Conservation (phyloP, 2,113 vertebrate genomes). For the Todiramphus saurophagus region DNA sequence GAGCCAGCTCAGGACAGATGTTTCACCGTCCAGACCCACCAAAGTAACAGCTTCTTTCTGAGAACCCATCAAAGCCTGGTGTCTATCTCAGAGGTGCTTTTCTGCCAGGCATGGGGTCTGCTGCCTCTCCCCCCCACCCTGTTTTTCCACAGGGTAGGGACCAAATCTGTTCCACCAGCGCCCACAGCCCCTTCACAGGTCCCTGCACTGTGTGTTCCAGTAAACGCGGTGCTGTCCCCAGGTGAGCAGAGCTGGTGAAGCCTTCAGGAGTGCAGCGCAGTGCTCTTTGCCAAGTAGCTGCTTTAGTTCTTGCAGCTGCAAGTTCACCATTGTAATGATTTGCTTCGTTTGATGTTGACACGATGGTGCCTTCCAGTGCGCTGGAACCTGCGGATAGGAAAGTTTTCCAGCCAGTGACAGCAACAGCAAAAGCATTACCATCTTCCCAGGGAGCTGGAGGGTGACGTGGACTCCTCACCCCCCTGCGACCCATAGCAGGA, state of each 20-base stretch:
- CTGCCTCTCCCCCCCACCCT: neutral
- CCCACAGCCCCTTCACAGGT: neutral
- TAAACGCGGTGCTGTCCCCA: no score
- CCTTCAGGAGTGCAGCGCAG: neutral
- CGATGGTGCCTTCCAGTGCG: neutral
- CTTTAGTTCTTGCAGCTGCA: neutral
- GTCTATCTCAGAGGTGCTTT: neutral
- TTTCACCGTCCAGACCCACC: neutral
- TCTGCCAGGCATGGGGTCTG: neutral
- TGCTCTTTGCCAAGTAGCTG: neutral
- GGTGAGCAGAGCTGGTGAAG: neutral
- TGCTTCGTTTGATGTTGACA: neutral
- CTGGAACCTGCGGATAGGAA: neutral
- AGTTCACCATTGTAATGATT: neutral
- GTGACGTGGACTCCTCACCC: neutral
- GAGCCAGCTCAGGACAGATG: neutral
- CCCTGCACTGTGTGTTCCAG: accelerated
- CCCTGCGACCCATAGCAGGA: neutral
- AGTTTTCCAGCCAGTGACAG: neutral
- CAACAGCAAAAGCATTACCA: neutral
- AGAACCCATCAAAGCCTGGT: neutral
- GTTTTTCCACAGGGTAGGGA: neutral
- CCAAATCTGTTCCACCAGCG: neutral
- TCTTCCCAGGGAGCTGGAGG: neutral
- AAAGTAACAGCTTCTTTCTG: neutral